phyloP scores from a whole-genome alignment of 2,888 invertebrate genomes.

The Lithophane socia region DNA sequence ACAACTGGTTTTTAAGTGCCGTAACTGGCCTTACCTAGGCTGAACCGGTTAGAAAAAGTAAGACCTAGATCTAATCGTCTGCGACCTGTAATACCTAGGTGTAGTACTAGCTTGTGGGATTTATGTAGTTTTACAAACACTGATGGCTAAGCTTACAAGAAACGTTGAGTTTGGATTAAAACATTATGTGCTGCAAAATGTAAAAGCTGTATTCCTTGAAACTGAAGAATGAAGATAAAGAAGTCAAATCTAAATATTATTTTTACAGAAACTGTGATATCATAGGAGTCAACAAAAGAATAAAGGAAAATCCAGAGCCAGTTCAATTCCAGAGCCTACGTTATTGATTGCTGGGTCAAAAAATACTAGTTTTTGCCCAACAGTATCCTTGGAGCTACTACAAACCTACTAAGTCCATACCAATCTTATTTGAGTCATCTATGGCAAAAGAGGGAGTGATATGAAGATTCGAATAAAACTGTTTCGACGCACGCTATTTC shows the following conservation, averaged over 20 bases:
- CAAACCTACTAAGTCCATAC: neutral
- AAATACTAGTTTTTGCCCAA: neutral
- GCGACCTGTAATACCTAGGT: slow-evolving; percentile 28
- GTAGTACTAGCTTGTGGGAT: slow-evolving; percentile 21
- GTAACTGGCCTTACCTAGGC: slow-evolving; percentile 42
- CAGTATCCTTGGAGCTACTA: neutral
- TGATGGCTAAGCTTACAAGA: neutral
- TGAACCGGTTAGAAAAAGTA: slow-evolving; percentile 56
- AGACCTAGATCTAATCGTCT: slow-evolving; percentile 56
- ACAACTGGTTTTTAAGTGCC: slow-evolving; percentile 53
- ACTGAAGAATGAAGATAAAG: neutral
- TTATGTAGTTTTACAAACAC: slow-evolving; percentile 20
- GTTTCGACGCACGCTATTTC: too few species aligned
- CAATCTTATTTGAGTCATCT: neutral
- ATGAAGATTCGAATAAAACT: too few species aligned
- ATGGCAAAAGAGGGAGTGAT: too few species aligned
- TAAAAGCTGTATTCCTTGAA: neutral
- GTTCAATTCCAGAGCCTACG: neutral
- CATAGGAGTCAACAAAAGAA: neutral
- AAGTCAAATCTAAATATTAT: neutral
- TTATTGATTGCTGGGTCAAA: neutral
- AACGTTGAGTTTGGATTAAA: neutral
- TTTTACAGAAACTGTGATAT: neutral
- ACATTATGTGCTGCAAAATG: neutral
- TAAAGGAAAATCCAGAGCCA: neutral